Evolutionary conservation across 2,888 invertebrate species (phyloP).

Genomic region (Smittia sp.): DNA sequence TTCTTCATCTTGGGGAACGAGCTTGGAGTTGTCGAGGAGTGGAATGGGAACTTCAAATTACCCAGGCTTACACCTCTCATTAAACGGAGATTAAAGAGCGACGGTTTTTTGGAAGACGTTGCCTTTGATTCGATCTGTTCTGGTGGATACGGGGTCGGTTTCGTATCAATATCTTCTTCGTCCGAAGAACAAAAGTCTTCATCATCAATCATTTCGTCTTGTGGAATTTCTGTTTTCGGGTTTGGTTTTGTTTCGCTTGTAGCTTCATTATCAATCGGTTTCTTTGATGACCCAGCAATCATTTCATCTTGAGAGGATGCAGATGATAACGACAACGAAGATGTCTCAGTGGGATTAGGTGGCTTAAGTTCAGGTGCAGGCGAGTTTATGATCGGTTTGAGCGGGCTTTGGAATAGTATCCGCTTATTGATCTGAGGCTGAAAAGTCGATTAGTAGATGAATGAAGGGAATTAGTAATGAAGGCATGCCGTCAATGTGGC

Average conservation of each 20-base stretch:
- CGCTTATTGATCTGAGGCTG: slow-evolving; percentile 23
- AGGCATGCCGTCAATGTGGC: background rate
- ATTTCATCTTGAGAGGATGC: background rate
- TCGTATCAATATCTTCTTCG: slow-evolving; percentile 44
- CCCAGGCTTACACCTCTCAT: slow-evolving; percentile 53
- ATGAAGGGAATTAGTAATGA: background rate
- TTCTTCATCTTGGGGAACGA: slow-evolving; percentile 29
- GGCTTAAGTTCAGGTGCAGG: slow-evolving; percentile 15
- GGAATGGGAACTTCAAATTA: slow-evolving; percentile 50
- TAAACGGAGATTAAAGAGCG: slow-evolving; percentile 44
- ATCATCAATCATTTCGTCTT: slow-evolving; percentile 32
- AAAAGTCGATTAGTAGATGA: slow-evolving; percentile 11
- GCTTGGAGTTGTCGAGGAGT: slow-evolving; percentile 31
- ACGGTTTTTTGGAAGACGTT: background rate
- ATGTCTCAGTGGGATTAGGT: background rate
- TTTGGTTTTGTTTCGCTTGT: slow-evolving; percentile 47
- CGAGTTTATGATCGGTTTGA: background rate
- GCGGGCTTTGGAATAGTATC: slow-evolving; percentile 33
- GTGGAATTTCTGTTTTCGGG: slow-evolving; percentile 3
- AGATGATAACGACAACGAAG: background rate
- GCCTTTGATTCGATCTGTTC: slow-evolving; percentile 30
- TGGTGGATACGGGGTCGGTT: slow-evolving; percentile 49
- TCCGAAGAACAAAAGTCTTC: slow-evolving; percentile 33
- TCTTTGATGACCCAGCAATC: slow-evolving; percentile 46
- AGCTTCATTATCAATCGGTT: slow-evolving; percentile 51